These are phyloP conservation scores for Otolemur garnettii DNA, from an alignment of 2,113 vertebrate species.

Conservation along the genomic window DNA sequence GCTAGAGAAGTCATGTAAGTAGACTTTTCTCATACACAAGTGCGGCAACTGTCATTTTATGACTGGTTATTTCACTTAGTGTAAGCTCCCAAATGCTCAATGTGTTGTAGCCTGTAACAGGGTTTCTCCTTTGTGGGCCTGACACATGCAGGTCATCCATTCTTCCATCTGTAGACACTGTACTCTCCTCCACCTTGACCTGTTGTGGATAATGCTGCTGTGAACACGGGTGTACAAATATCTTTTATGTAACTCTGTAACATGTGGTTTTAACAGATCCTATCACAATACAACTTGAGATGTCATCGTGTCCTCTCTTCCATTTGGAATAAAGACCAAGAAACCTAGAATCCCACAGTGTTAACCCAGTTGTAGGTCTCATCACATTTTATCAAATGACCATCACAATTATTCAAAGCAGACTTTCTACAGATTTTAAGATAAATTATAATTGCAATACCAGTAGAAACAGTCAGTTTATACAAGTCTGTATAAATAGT, in stretches of 20 bases:
- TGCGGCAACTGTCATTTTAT: background rate
- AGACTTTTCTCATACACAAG: too few species aligned
- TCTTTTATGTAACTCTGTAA: background rate
- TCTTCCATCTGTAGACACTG: background rate
- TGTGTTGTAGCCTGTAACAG: background rate
- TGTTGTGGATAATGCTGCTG: background rate
- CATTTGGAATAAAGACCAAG: background rate
- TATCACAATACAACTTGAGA: conserved; percentile 30
- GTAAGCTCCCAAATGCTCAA: background rate
- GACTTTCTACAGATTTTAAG: background rate
- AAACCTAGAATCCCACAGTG: background rate
- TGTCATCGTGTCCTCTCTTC: background rate
- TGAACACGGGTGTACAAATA: too few species aligned
- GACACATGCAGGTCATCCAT: background rate
- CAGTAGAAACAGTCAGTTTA: background rate
- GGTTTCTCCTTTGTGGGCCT: background rate
- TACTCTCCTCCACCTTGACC: background rate
- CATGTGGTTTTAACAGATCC: conserved; percentile 14
- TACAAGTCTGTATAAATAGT: background rate
- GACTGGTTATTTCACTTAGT: background rate
- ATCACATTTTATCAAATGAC: background rate
- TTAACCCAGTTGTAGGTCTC: background rate
- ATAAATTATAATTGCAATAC: background rate
- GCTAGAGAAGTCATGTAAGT: background rate
- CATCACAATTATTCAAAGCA: background rate